These are phyloP conservation scores for Tetramorium alpestre DNA, from an alignment of 1,140 invertebrate genomes.

Conservation along the genomic window DNA sequence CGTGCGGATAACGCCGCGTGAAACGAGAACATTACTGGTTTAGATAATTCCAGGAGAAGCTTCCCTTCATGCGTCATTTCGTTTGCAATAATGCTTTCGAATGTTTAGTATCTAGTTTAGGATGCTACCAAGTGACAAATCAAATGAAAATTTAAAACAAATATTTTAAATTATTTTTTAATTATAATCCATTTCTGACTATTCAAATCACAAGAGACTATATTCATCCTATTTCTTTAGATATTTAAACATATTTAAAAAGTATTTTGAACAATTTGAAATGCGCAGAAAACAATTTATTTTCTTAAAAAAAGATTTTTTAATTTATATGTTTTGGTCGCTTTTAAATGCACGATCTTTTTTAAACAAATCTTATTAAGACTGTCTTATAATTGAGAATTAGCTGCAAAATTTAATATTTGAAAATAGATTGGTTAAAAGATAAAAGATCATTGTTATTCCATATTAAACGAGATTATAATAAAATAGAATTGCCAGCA, in stretches of 20 bases:
- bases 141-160: not conserved
- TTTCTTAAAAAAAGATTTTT: not conserved
- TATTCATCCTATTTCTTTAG: not conserved
- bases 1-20: not conserved
- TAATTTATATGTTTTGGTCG: not conserved
- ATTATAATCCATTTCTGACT: no score
- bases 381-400: not conserved
- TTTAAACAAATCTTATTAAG: not conserved
- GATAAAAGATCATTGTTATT: not conserved
- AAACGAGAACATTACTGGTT: slow-evolving; percentile 29
- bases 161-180: not conserved
- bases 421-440: not conserved
- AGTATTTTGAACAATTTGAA: not conserved
- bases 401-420: not conserved
- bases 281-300: not conserved
- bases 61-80: not conserved
- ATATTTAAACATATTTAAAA: not conserved
- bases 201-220: not conserved
- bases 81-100: not conserved
- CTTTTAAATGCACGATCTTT: not conserved
- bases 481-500: not conserved
- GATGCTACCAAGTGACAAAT: not conserved
- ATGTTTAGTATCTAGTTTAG: not conserved
- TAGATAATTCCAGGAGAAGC: slow-evolving; percentile 17
- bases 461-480: not conserved